Base-by-base conservation (phyloP, 2,797 vertebrate species). In the Jordanella pulchra region DNA sequence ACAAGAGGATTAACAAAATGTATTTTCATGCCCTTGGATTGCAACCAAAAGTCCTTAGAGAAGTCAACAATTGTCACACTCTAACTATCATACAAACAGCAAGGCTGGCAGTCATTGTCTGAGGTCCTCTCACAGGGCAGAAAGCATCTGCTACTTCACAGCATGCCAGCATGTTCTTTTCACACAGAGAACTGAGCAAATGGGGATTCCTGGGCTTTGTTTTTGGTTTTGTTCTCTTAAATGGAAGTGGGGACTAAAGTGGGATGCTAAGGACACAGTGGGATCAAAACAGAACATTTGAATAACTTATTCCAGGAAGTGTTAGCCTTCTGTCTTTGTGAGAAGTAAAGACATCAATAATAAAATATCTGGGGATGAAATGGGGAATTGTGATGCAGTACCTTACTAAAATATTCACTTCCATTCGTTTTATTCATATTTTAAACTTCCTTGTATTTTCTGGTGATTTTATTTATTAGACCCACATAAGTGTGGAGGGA, bases 111-210 rank as follows among this genome's bases (percentile, higher is more conserved):
- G 61, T n/a, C 35, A 65, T 67, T 35, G 18, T 32, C 39, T 30
- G 32, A 65, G 42, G 55, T 58, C 25, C 67, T 30, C 23, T 71
- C 70, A 45, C 72, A 65, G 66, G 53, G 72, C 50, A 53, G 7
- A 23, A 30, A 71, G 69, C 64, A 80, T 78, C 72, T 74, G 61
- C 65, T 77, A 48, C 48, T 51, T 28, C 65, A 67, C 54, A 56
- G 61, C 18, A 67, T 32, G 60, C 21, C 63, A 61, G 39, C 32
- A 53, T 55, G 7, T 9, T 75, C 35, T 35, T 64, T 54, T 60
- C 30, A 39, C 61, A 25, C 32, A 12, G 35, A 54, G n/a, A 66
- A 47, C 11, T 1, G 50, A 67, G 17, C 13, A 45, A 67, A 27
- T 54, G 72, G 50, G 35, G 25, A 73, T 61, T n/a, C 54, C 54